Percentiles rank a stretch among this genome's conserved stretches.
phyloP scores from a whole-genome alignment of 2,113 vertebrate genomes.

The Psammodynastes pulverulentus region DNA sequence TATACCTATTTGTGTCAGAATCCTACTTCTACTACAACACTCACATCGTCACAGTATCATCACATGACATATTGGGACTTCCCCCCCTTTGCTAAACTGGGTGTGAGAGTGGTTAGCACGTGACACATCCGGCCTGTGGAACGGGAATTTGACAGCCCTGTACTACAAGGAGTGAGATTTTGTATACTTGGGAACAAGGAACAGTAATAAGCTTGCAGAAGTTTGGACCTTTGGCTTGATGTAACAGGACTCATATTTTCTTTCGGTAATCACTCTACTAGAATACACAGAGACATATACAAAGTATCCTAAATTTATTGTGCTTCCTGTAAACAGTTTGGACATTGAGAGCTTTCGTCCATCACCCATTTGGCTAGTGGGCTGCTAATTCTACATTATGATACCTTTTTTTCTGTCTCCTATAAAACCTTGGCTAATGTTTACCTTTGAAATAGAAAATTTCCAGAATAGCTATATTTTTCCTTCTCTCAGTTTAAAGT shows the following conservation, averaged over 20 bases:
- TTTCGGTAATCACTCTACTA: not conserved
- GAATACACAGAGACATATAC: not conserved
- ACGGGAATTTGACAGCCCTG: no score
- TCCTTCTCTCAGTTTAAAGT: not conserved
- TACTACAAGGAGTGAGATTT: not conserved
- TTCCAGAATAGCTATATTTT: not conserved
- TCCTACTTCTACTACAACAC: not conserved
- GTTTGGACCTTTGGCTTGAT: not conserved
- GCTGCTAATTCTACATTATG: not conserved
- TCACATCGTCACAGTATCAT: no score
- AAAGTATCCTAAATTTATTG: not conserved
- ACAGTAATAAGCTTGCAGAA: not conserved
- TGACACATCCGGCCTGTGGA: no score
- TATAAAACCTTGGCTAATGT: not conserved
- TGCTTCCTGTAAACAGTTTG: not conserved
- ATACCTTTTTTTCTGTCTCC: not conserved
- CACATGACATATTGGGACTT: no score
- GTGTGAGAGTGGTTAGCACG: no score
- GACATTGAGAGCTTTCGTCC: not conserved
- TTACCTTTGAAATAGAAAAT: slow-evolving; percentile 7
- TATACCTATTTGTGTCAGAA: not conserved
- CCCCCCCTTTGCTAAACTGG: no score
- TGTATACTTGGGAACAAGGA: not conserved
- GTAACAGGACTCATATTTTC: not conserved
- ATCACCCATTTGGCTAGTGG: not conserved